Evolutionary conservation across 2,888 invertebrate species (phyloP), one percentile per base, ranked within the genome.

Genomic region (Melanostoma scalare): DNA sequence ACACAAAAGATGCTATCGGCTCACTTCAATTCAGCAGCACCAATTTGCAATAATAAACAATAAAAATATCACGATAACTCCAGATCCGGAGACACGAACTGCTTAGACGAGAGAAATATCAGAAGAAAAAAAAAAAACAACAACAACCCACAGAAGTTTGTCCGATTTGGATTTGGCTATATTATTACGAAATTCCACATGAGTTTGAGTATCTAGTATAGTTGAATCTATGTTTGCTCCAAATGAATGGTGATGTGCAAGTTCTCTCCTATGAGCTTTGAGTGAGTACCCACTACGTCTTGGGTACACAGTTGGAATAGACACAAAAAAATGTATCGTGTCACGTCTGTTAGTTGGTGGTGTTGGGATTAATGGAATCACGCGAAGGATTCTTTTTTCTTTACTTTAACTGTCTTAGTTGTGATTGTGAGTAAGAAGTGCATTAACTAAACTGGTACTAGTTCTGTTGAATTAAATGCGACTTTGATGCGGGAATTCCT

Each of bases 11-110:
- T 84, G 74, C 48, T 77, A 78, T 84, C 74, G 40, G 58, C 53
- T 63, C n/a, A 46, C n/a, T 74, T 78, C 77, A 82, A 82, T 65
- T 77, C 82, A 73, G 65, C 74, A 84, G 79, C 75, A 72, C 71
- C 79, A 79, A 75, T 85, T 85, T 85, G 84, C 75, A 85, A 79
- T 61, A 85, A 85, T 85, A 85, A 79, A 79, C 79, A 79, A 85
- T 84, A 84, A 73, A 76, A 74, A 72, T 68, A 82, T 82, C 77
- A 82, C 61, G 81, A 81, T 72, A 76, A 67, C 48, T 81, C 35
- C 1, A 5, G 3, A 46, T 46, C 55, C 36, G 36, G 36, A 72
- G 61, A 68, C 81, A 81, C 71, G 77, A 77, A 76, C 33, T 73
- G 72, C 44, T 68, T 76, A 40, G 20, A 20, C 20, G 20, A 20